phyloP scores from a whole-genome alignment of 2,888 invertebrate genomes.

The Melanotus villosus region DNA sequence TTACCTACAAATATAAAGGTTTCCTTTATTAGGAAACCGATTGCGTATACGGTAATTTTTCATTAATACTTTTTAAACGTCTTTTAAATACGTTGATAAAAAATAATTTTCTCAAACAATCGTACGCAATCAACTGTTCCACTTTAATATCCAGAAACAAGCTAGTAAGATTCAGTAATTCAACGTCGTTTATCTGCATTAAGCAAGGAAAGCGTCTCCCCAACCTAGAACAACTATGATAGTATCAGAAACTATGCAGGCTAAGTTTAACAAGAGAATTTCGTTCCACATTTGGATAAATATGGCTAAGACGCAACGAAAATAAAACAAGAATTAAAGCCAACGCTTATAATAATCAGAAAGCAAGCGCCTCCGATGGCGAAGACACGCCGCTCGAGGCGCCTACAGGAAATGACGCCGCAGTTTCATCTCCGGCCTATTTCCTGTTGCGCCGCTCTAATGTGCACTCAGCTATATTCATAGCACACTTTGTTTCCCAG shows the following conservation, averaged over 20 bases:
- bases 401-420: conserved; percentile 68
- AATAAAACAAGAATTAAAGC: conserved; percentile 41
- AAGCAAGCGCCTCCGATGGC: conserved; percentile 44
- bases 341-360: conserved; percentile 42
- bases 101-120: too few species aligned
- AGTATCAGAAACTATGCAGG: neutral
- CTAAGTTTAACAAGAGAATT: neutral
- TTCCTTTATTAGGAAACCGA: too few species aligned
- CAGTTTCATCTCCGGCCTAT: conserved; percentile 71
- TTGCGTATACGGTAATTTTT: too few species aligned
- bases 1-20: too few species aligned
- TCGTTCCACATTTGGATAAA: neutral
- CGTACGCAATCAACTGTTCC: too few species aligned
- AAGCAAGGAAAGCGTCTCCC: too few species aligned
- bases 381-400: conserved; percentile 48
- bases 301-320: conserved; percentile 21
- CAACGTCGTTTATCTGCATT: too few species aligned
- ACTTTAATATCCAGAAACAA: too few species aligned
- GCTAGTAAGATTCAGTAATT: too few species aligned
- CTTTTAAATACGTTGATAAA: too few species aligned
- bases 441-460: conserved; percentile 67
- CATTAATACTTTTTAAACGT: too few species aligned
- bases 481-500: conserved; percentile 58
- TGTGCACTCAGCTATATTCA: conserved; percentile 64
- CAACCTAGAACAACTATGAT: neutral